Percentiles rank a stretch among this genome's conserved stretches.
These are phyloP conservation scores for Ectobius pallidus DNA, from an alignment of 2,888 invertebrate species.

Conservation along the genomic window DNA sequence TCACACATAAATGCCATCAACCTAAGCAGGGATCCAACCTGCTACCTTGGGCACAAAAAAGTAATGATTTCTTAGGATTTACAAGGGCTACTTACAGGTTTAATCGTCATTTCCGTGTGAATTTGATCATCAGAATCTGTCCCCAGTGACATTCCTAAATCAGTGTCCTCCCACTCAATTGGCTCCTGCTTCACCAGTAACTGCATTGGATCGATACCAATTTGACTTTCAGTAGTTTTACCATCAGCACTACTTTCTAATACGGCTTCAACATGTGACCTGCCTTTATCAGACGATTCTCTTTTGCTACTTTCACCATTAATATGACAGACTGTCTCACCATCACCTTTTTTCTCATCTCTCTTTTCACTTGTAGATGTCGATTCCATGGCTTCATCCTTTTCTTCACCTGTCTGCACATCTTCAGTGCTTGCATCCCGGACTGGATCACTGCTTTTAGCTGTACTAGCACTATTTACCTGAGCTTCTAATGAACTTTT, in stretches of 20 bases:
- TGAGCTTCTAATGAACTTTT: neutral
- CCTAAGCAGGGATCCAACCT: too few relatives aligned
- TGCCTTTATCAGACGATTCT: neutral
- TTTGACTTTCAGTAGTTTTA: slow-evolving; percentile 6
- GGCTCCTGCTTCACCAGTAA: slow-evolving; percentile 64
- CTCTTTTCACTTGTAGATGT: too few relatives aligned
- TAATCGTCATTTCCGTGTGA: slow-evolving; percentile 71
- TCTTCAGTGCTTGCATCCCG: too few relatives aligned
- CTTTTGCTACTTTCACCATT: slow-evolving; percentile 1
- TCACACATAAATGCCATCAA: too few relatives aligned
- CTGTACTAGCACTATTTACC: neutral
- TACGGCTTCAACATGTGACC: neutral
- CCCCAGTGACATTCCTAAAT: slow-evolving; percentile 60
- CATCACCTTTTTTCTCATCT: too few relatives aligned
- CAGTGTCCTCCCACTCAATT: slow-evolving; percentile 71
- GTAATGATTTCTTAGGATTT: too few relatives aligned
- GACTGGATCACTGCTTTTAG: neutral
- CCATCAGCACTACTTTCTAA: neutral
- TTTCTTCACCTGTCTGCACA: neutral
- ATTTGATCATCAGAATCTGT: slow-evolving; percentile 62
- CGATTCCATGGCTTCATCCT: neutral
- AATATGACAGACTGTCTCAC: neutral
- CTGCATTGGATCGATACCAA: slow-evolving; percentile 29
- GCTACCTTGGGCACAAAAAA: too few relatives aligned
- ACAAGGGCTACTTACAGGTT: slow-evolving; percentile 63